Percentiles rank a stretch among this genome's conserved stretches.
Evolutionary conservation across 1,140 invertebrate species (phyloP).

Genomic region (Drosophila tsacasi): DNA sequence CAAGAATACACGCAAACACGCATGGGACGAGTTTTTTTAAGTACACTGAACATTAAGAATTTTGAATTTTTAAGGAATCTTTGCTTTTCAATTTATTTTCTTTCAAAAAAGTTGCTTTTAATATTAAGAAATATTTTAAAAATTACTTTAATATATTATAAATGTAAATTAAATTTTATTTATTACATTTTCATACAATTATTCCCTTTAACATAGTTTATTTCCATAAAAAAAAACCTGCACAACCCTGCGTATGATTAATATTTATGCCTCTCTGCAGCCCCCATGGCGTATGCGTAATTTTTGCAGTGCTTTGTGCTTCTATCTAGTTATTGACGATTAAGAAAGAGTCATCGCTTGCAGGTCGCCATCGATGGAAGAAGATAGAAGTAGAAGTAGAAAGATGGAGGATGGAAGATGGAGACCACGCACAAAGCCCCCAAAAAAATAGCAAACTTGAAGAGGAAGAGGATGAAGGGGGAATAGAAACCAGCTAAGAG

Average conservation of each 20-base stretch:
- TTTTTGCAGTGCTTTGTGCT: conserved; percentile 14
- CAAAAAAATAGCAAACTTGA: conserved; percentile 26
- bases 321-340: conserved; percentile 21
- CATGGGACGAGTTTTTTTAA: conserved; percentile 46
- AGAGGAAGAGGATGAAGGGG: background rate
- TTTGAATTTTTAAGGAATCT: no score
- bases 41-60: conserved; percentile 7
- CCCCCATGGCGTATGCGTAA: conserved; percentile 9
- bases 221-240: background rate
- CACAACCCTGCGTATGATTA: conserved; percentile 15
- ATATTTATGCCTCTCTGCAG: background rate
- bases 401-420: conserved; percentile 32
- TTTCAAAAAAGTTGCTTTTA: background rate
- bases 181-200: background rate
- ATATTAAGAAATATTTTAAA: background rate
- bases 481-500: conserved; percentile 50
- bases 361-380: conserved; percentile 51
- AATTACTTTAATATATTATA: no score
- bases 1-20: conserved; percentile 40
- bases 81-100: no score
- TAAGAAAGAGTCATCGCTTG: conserved; percentile 73
- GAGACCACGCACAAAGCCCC: conserved; percentile 57
- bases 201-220: background rate
- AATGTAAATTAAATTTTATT: no score
- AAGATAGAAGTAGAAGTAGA: background rate